phyloP scores from a whole-genome alignment of 2,888 invertebrate species.

The Tinea semifulvella region DNA sequence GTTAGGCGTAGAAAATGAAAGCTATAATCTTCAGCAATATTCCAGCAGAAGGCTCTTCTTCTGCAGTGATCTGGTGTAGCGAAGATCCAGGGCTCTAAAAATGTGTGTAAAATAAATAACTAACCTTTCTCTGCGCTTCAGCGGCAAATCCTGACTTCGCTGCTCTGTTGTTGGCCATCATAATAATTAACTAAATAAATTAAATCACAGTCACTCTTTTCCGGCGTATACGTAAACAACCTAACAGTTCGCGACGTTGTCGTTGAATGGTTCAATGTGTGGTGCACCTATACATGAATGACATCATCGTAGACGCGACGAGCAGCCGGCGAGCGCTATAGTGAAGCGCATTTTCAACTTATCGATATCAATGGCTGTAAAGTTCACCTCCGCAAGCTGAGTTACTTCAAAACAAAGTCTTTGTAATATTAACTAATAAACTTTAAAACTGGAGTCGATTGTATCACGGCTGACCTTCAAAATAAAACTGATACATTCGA shows the following conservation, averaged over 20 bases:
- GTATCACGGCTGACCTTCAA: no score
- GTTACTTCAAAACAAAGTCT: no score
- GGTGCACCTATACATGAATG: constrained; percentile 48
- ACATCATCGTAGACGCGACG: constrained; percentile 46
- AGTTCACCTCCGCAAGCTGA: no score
- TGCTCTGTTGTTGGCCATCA: constrained; percentile 85
- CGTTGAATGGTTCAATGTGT: constrained; percentile 50
- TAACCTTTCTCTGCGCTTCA: constrained; percentile 94
- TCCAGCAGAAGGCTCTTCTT: no score
- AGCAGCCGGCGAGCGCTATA: constrained; percentile 29
- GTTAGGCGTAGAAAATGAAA: no score
- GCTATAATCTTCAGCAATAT: no score
- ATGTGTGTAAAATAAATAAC: constrained; percentile 24
- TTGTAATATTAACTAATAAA: no score
- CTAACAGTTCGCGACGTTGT: constrained; percentile 33
- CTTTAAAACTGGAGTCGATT: no score
- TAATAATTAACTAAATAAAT: constrained; percentile 29
- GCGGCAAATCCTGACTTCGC: constrained; percentile 95
- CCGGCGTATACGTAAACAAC: constrained; percentile 40
- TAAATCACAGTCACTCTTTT: constrained; percentile 29
- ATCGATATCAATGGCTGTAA: constrained; percentile 9
- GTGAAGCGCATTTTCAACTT: constrained; percentile 14
- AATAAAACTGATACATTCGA: no score
- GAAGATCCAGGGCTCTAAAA: background rate
- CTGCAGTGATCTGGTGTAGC: no score